Evolutionary conservation across 2,797 vertebrate species (phyloP).

Genomic region (Pipistrellus pygmaeus): DNA sequence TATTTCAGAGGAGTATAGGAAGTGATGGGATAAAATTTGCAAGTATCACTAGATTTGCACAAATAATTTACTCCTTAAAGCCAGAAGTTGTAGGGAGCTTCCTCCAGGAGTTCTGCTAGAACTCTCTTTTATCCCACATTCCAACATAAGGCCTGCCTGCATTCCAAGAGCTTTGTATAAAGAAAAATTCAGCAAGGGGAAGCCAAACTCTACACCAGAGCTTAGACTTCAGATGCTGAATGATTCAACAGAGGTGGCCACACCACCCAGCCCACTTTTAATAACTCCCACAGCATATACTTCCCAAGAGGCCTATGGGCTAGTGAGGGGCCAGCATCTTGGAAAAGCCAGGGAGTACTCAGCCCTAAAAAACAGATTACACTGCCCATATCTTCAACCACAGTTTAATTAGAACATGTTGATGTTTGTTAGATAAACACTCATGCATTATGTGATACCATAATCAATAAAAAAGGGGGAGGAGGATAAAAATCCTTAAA

Average conservation of each 20-base stretch:
- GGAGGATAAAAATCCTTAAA: no score
- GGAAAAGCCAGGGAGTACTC: constrained; percentile 16
- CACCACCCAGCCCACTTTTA: not conserved
- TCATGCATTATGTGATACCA: constrained; percentile 45
- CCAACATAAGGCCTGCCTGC: not conserved
- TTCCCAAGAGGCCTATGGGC: not conserved
- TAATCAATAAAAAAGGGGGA: no score
- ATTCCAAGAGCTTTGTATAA: not conserved
- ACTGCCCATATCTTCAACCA: constrained; percentile 41
- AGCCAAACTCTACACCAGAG: not conserved
- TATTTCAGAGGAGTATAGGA: not conserved
- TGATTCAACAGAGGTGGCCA: not conserved
- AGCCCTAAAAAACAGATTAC: constrained; percentile 41
- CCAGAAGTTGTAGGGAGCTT: not conserved
- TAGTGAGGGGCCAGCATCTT: not conserved
- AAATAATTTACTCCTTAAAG: not conserved
- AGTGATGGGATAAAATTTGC: not conserved
- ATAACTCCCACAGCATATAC: not conserved
- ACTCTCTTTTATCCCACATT: not conserved
- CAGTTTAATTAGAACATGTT: constrained; percentile 75
- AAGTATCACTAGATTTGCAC: not conserved
- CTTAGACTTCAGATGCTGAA: constrained; percentile 27
- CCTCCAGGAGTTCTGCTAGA: not conserved
- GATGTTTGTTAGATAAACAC: constrained; percentile 74
- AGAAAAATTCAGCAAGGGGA: not conserved